Evolutionary conservation across 2,797 vertebrate genomes (phyloP), one percentile per base, ranked within the genome.

Genomic region (Parotocinclus haroldoi): DNA sequence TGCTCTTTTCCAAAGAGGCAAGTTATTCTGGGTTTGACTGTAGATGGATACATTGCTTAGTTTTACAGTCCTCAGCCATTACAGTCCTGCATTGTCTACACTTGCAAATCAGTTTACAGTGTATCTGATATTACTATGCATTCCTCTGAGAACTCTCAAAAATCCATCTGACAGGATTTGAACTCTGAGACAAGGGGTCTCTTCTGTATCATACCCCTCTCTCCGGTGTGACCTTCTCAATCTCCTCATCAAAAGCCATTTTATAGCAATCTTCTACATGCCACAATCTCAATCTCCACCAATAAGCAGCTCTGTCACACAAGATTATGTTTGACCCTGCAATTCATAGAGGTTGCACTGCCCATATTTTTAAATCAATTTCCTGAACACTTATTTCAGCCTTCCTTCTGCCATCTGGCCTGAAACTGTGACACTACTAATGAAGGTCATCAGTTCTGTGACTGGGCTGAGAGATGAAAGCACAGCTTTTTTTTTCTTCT

Each of bases 301-400:
- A 46, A 46, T 46, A 46, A 46, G 44, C 44, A 46, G 44, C 10
- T 46, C 44, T 46, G 44, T 46, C 44, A 44, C 42, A 44, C 42
- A 44, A 44, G 42, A 9, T 12, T 13, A 46, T 12, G 44, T 46
- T 46, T 46, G 44, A 46, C 44, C 44, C 44, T 13, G n/a, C 11
- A 5, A 46, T 46, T 46, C 44, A 46, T 13, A 46, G 44, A 46
- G 44, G 44, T 46, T 13, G 44, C 44, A 46, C 44, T 46, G 44
- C 10, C 11, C 44, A 11, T 11, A 46, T 46, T 46, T 46, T 11
- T 9, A 46, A 46, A 46, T 46, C 44, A 46, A 46, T 46, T 46
- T 46, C 10, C 44, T 13, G 10, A 13, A 12, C 10, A 13, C 44
- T 12, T 46, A 13, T 4, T 46, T 11, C 44, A 46, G 10, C n/a